A percentile compares a stretch with the other conserved stretches of the same genome.
Evolutionary conservation across 2,888 invertebrate species (phyloP).

Genomic region (Xestia c-nigrum): DNA sequence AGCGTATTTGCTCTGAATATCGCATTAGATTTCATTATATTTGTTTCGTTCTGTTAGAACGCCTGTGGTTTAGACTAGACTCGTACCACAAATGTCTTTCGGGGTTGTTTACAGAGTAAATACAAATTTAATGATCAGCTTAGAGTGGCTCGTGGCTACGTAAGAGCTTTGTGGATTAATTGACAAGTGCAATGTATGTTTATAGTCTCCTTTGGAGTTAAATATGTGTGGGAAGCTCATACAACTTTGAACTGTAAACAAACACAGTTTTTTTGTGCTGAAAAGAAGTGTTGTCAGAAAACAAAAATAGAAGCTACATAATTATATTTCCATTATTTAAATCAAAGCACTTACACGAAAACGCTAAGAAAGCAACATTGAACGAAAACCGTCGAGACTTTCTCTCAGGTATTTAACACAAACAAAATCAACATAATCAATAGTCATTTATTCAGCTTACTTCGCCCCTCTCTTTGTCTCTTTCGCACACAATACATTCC

Average conservation of each 20-base stretch:
- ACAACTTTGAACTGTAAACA: neutral
- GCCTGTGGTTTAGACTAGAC: conserved; percentile 15
- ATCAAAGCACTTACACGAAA: conserved; percentile 18
- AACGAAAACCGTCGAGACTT: conserved; percentile 16
- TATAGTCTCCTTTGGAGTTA: neutral
- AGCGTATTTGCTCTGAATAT: conserved; percentile 13
- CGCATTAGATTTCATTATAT: conserved; percentile 21
- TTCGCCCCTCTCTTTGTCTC: conserved; percentile 71
- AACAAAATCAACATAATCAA: conserved; percentile 68
- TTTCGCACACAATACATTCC: conserved; percentile 78
- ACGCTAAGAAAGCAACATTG: conserved; percentile 27
- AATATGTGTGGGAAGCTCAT: neutral
- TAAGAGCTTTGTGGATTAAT: conserved; percentile 10
- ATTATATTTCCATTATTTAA: conserved; percentile 28
- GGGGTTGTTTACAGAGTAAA: conserved; percentile 13
- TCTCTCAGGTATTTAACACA: conserved; percentile 59
- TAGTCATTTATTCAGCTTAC: conserved; percentile 72
- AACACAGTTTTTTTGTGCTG: neutral
- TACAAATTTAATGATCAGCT: conserved; percentile 23
- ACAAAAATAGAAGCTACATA: neutral
- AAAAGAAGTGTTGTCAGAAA: neutral
- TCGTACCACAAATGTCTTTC: conserved; percentile 12
- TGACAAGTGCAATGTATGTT: neutral
- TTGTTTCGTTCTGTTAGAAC: neutral
- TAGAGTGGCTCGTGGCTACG: conserved; percentile 6